These are phyloP conservation scores for Andrena camellia DNA, from an alignment of 2,888 invertebrate genomes.

Conservation along the genomic window DNA sequence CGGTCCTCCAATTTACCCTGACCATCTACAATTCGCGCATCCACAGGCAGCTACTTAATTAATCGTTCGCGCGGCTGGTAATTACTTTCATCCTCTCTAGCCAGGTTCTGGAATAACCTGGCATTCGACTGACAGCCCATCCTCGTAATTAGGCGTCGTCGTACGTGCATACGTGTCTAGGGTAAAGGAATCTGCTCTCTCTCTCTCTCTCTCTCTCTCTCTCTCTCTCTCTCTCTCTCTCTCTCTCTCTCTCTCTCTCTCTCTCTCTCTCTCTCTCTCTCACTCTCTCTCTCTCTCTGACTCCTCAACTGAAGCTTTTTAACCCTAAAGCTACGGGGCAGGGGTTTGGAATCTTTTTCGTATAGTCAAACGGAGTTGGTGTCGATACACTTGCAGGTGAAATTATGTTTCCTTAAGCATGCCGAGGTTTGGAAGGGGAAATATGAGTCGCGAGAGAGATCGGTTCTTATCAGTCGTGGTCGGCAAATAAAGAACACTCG, in stretches of 20 bases:
- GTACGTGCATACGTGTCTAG: not conserved
- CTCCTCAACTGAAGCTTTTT: not conserved
- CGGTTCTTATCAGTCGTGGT: not conserved
- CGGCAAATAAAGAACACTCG: slow-evolving; percentile 38
- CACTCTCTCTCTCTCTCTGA: slow-evolving; percentile 1
- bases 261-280: no score
- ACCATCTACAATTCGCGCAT: slow-evolving; percentile 67
- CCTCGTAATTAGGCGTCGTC: slow-evolving; percentile 64
- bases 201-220: no score
- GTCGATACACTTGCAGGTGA: not conserved
- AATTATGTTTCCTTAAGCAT: not conserved
- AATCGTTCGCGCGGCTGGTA: slow-evolving; percentile 70
- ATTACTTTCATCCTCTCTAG: slow-evolving; percentile 71
- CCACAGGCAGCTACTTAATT: slow-evolving; percentile 69
- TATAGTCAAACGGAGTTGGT: not conserved
- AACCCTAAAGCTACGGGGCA: not conserved
- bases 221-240: no score
- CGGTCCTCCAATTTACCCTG: slow-evolving; percentile 67
- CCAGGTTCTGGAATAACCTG: slow-evolving; percentile 54
- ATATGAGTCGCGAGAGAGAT: not conserved
- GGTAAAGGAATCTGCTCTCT: slow-evolving; percentile 5
- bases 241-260: no score
- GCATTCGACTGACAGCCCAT: slow-evolving; percentile 64
- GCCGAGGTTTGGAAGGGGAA: not conserved
- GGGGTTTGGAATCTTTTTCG: not conserved